A percentile compares a stretch with the other conserved stretches of the same genome.
Evolutionary conservation across 2,888 invertebrate genomes (phyloP).

Genomic region (Thecophora atra): DNA sequence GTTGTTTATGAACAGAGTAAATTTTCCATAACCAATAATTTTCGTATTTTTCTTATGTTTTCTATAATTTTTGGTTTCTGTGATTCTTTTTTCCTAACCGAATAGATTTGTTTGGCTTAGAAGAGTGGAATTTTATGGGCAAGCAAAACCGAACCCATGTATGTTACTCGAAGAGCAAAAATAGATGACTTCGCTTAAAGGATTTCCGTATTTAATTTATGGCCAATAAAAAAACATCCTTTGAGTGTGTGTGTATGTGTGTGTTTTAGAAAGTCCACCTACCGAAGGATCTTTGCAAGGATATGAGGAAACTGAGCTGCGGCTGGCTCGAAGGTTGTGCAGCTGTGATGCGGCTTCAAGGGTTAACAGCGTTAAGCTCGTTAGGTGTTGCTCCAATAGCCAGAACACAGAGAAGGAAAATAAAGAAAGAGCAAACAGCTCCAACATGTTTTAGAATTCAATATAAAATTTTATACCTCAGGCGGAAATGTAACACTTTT

Average conservation of each 20-base stretch:
- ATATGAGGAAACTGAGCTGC: no score
- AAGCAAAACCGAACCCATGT: background rate
- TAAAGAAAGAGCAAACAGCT: no score
- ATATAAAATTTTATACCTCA: no score
- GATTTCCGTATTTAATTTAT: constrained; percentile 23
- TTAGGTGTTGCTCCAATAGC: no score
- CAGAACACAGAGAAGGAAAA: no score
- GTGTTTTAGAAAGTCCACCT: background rate
- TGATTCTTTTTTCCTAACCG: background rate
- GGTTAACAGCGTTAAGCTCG: no score
- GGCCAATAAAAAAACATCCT: constrained; percentile 18
- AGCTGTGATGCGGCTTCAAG: no score
- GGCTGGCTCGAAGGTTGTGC: no score
- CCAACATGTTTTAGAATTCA: no score
- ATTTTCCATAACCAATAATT: background rate
- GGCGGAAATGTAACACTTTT: no score
- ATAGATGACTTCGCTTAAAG: constrained; percentile 29
- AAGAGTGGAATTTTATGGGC: background rate
- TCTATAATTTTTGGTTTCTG: background rate
- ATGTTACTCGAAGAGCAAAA: background rate
- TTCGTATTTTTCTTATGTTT: background rate
- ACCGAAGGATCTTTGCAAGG: background rate
- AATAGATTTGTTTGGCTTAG: constrained; percentile 9
- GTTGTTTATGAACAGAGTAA: no score
- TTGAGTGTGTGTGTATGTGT: background rate